phyloP scores from a whole-genome alignment of 2,797 vertebrate species.

The Myotis vivesi region DNA sequence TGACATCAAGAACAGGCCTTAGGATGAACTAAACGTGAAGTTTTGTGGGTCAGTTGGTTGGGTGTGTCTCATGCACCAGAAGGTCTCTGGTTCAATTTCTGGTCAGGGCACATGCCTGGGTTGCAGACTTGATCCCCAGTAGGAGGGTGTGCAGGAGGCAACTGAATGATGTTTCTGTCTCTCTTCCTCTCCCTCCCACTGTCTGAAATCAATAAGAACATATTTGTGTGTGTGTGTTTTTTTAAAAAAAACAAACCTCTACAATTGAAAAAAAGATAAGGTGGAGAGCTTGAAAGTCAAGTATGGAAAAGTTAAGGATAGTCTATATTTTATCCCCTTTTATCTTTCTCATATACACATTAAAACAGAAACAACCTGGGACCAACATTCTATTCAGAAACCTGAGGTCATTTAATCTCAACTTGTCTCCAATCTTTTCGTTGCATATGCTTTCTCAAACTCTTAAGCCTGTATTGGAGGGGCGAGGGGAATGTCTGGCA shows the following conservation, averaged over 20 bases:
- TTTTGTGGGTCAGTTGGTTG: not conserved
- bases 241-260: no score
- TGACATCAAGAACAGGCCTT: not conserved
- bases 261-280: no score
- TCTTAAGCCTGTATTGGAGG: not conserved
- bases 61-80: no score
- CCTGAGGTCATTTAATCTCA: not conserved
- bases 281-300: not conserved
- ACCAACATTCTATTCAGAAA: constrained; percentile 22
- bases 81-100: no score
- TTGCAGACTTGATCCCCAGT: no score
- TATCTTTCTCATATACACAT: not conserved
- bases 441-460: not conserved
- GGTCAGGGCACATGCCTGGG: no score
- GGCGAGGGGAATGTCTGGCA: no score
- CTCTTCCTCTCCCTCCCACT: no score
- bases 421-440: not conserved
- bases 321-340: not conserved
- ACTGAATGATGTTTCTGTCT: no score
- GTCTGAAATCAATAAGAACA: no score
- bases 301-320: not conserved
- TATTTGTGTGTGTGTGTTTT: no score
- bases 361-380: not conserved
- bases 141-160: no score
- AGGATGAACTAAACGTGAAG: not conserved